Conservation (phyloP, 2,888 invertebrate genomes). For the Bibio marci region DNA sequence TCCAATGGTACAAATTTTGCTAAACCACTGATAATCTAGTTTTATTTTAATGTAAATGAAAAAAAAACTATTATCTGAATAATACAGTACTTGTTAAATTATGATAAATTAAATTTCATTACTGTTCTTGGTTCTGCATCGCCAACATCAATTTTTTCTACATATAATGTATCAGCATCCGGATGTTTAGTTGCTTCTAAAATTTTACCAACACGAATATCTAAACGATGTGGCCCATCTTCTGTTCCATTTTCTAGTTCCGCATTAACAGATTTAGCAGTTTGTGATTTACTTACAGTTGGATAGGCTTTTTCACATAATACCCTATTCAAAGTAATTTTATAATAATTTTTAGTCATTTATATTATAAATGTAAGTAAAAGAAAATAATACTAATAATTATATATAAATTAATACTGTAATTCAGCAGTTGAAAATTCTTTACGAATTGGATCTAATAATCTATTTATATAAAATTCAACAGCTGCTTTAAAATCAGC, state of each 20-base stretch:
- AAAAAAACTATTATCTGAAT: neutral
- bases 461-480: constrained; percentile 65
- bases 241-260: constrained; percentile 25
- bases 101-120: too few species aligned
- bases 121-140: constrained; percentile 47
- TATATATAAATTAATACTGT: constrained; percentile 27
- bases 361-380: neutral
- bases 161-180: constrained; percentile 80
- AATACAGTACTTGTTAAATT: too few species aligned
- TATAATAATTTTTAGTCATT: too few species aligned
- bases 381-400: neutral
- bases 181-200: constrained; percentile 72
- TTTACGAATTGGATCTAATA: constrained; percentile 78
- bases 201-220: constrained; percentile 77
- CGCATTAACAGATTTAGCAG: constrained; percentile 11
- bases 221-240: constrained; percentile 59
- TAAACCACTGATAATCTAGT: constrained; percentile 61
- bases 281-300: constrained; percentile 38
- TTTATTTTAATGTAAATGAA: neutral
- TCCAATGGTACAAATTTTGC: constrained; percentile 83
- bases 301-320: constrained; percentile 76
- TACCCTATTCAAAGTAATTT: constrained; percentile 27
- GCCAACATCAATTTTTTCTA: constrained; percentile 86
- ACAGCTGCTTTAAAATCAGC: constrained; percentile 82
- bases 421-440: constrained; percentile 65